Base-by-base conservation (phyloP, 2,888 invertebrate species). In the Altica lythri region DNA sequence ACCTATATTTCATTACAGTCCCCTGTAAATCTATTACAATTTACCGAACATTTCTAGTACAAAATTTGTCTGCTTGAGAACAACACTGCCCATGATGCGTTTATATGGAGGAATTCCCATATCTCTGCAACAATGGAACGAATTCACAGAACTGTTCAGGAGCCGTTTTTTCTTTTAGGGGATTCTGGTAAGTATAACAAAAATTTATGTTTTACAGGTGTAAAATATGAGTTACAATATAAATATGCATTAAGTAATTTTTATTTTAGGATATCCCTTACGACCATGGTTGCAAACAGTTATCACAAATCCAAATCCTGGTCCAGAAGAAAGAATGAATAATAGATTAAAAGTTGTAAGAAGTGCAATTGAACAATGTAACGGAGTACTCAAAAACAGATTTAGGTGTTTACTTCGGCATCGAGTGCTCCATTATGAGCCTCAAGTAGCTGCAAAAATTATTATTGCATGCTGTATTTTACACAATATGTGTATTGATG, bases 401-500 rank as follows among this genome's bases (percentile, higher is more conserved):
- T n/a, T n/a, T n/a, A n/a, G n/a, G n/a, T n/a, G n/a, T n/a, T n/a
- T n/a, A n/a, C n/a, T n/a, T n/a, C n/a, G n/a, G n/a, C n/a, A n/a
- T n/a, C n/a, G n/a, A n/a, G n/a, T n/a, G 22, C 22, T 5, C 8
- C 4, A 22, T 22, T 22, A 22, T 8, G 4, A 22, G 4, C 22
- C 22, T 8, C 22, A 22, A 22, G 8, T 8, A 22, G 22, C 22
- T 5, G 22, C 22, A 22, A 16, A 19, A 22, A 35, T 13, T 13
- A 43, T 27, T 12, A 25, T 43, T 22, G 27, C 25, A 1, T 43
- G 43, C 14, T 12, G 43, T 14, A 14, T 43, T 12, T 14, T 43
- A 43, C 43, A 43, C 16, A n/a, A n/a, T n/a, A 43, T 22, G 22
- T 22, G 22, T 22, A 22, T 22, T 22, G 22, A 22, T 22, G 22